Conservation (phyloP, 2,888 invertebrate genomes). For the Aricia artaxerxes region DNA sequence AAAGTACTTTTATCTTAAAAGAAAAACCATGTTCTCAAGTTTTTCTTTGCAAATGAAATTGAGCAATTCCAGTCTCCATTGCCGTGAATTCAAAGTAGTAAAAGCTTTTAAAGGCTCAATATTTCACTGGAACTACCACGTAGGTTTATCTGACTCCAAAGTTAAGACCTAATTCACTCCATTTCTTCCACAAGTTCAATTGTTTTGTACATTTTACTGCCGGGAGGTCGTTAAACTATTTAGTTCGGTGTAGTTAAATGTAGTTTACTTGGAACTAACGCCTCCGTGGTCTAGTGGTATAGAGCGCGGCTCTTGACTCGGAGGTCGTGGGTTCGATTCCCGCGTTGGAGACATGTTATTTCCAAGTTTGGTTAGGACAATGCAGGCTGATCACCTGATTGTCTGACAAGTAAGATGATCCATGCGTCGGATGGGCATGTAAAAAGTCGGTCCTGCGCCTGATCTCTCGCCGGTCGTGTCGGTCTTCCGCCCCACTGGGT, state of each 20-base stretch:
- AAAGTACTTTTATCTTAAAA: constrained; percentile 22
- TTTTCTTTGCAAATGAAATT: constrained; percentile 23
- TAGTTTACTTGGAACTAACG: background rate
- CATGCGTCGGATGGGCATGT: no score
- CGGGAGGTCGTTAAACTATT: background rate
- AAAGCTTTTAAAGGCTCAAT: constrained; percentile 29
- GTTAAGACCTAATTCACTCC: constrained; percentile 23
- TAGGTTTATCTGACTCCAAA: constrained; percentile 18
- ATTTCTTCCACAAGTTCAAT: constrained; percentile 19
- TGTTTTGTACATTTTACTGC: constrained; percentile 18
- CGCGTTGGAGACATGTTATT: no score
- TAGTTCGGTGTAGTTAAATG: background rate
- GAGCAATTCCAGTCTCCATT: constrained; percentile 21
- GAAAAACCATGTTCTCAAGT: constrained; percentile 27
- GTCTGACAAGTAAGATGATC: no score
- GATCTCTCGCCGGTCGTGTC: no score
- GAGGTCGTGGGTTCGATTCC: no score
- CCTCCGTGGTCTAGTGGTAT: no score
- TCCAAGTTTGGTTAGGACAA: no score
- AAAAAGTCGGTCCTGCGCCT: no score
- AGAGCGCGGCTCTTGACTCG: no score
- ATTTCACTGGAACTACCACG: constrained; percentile 22
- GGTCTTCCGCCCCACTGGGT: no score
- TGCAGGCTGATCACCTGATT: no score
- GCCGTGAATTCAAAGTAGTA: constrained; percentile 26